phyloP scores from a whole-genome alignment of 2,888 invertebrate species.

The Ethmia dodecea region DNA sequence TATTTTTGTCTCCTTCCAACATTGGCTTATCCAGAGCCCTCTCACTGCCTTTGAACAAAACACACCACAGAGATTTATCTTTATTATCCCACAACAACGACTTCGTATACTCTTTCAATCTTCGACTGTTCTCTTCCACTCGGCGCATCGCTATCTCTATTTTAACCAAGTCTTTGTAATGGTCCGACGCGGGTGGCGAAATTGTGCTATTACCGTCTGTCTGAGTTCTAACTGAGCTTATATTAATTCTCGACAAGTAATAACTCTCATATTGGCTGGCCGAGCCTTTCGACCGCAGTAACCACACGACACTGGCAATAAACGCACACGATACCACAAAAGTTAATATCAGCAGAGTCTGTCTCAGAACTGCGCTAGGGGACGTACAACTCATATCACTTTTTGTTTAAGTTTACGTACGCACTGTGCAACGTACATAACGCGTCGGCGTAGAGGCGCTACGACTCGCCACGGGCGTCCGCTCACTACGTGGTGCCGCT shows the following conservation, averaged over 20 bases:
- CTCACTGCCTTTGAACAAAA: conserved; percentile 69
- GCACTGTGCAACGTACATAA: conserved; percentile 60
- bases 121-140: conserved; percentile 70
- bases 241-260: conserved; percentile 76
- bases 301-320: conserved; percentile 68
- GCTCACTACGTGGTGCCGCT: conserved; percentile 49
- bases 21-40: conserved; percentile 38
- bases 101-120: conserved; percentile 71
- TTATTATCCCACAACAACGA: conserved; percentile 72
- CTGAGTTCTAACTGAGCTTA: conserved; percentile 51
- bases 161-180: conserved; percentile 73
- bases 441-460: conserved; percentile 55
- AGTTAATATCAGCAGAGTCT: conserved; percentile 66
- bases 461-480: conserved; percentile 55
- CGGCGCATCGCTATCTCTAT: conserved; percentile 73
- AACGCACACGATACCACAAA: conserved; percentile 67
- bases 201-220: conserved; percentile 50
- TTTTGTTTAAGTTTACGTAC: conserved; percentile 66
- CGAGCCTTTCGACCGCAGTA: conserved; percentile 55
- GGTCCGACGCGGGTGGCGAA: conserved; percentile 51
- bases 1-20: conserved; percentile 34
- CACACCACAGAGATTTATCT: conserved; percentile 72
- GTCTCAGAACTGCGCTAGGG: conserved; percentile 59
- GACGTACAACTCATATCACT: conserved; percentile 76
- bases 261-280: conserved; percentile 70